phyloP scores from a whole-genome alignment of 2,888 invertebrate genomes.

The Teleogryllus oceanicus region DNA sequence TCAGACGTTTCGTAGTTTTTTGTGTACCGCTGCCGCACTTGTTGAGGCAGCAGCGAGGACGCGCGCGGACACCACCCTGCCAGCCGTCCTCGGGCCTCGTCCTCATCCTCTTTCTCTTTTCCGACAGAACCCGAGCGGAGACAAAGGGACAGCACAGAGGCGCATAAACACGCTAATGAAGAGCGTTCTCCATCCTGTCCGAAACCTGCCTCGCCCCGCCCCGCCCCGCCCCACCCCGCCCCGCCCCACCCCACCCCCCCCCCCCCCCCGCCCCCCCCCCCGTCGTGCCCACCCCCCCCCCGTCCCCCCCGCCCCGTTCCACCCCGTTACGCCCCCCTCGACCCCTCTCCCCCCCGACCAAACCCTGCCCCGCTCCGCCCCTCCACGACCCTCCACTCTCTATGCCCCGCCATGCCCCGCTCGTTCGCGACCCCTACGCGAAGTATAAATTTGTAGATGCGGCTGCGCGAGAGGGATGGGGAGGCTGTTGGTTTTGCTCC shows the following conservation, averaged over 20 bases:
- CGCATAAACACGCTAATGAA: slow-evolving; percentile 4
- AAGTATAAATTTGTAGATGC: neutral
- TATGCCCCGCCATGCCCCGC: neutral
- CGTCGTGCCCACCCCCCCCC: neutral
- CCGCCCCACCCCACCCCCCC: too few relatives aligned
- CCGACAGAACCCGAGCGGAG: neutral
- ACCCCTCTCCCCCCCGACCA: too few relatives aligned
- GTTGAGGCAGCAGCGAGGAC: neutral
- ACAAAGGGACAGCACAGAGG: neutral
- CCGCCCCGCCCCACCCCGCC: neutral
- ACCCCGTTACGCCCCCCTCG: too few relatives aligned
- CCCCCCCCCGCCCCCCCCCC: neutral
- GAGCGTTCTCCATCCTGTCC: neutral
- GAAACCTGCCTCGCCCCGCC: neutral
- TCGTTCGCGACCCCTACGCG: neutral
- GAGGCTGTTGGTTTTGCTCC: neutral
- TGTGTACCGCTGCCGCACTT: neutral
- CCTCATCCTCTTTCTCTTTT: too few relatives aligned
- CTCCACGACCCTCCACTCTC: neutral
- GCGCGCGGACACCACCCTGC: neutral
- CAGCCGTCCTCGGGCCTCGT: too few relatives aligned
- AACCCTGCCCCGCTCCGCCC: neutral
- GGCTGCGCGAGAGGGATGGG: neutral
- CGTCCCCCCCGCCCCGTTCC: neutral
- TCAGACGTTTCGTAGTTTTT: neutral